Percentiles rank a stretch among this genome's conserved stretches.
phyloP scores from a whole-genome alignment of 2,113 vertebrate species.

The Oncorhynchus mykiss region DNA sequence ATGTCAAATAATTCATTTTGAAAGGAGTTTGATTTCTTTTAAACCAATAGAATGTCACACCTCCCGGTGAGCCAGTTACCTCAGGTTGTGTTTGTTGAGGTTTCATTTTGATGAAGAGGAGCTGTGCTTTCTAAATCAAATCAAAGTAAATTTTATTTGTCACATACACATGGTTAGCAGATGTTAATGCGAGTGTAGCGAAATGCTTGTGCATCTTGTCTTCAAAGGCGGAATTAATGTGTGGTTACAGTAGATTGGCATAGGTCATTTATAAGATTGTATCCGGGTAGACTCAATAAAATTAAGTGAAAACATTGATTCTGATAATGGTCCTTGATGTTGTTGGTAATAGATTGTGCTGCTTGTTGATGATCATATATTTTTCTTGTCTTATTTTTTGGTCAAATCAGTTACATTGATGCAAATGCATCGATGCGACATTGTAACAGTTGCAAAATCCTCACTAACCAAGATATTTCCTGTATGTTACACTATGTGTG shows the following conservation, averaged over 20 bases:
- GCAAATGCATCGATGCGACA: background rate
- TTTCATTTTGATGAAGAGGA: background rate
- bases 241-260: background rate
- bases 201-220: background rate
- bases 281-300: background rate
- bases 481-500: background rate
- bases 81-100: background rate
- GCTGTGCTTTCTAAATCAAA: background rate
- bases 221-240: background rate
- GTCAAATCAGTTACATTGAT: background rate
- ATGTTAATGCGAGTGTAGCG: too few species aligned
- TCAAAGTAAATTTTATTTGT: too few species aligned
- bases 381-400: background rate
- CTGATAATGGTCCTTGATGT: background rate
- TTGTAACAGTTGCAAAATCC: background rate
- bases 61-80: background rate
- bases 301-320: background rate
- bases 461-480: background rate
- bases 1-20: constrained; percentile 1
- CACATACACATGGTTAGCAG: too few species aligned
- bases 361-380: background rate
- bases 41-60: background rate
- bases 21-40: background rate
- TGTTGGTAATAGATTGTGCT: background rate
- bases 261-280: background rate